Percentiles rank a stretch among this genome's conserved stretches.
These are phyloP conservation scores for Myotis pilosus DNA, from an alignment of 2,797 vertebrate species.

Conservation along the genomic window DNA sequence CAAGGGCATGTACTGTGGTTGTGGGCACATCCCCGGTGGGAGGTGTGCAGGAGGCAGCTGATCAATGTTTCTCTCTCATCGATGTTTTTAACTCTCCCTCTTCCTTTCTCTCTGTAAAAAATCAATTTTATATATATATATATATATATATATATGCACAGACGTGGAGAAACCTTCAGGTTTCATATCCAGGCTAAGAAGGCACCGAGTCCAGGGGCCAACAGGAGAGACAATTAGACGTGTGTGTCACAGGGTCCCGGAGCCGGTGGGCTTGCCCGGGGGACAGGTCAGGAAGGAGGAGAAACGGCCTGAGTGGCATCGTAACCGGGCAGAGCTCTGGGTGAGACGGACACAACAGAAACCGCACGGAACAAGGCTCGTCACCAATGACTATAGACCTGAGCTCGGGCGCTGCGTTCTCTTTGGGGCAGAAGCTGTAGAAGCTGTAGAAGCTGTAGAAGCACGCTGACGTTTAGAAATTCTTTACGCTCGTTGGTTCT, in stretches of 20 bases:
- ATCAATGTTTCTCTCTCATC: too few relatives aligned
- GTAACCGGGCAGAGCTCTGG: accelerated
- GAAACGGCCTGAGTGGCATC: accelerated
- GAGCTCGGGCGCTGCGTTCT: too few relatives aligned
- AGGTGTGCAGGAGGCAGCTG: too few relatives aligned
- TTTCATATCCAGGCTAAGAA: not conserved
- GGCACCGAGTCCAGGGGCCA: too few relatives aligned
- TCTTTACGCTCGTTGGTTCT: not conserved
- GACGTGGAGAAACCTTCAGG: not conserved
- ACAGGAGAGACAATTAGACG: not conserved
- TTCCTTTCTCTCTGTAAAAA: too few relatives aligned
- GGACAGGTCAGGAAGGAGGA: too few relatives aligned
- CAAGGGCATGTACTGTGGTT: too few relatives aligned
- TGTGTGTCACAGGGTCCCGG: not conserved
- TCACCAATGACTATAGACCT: not conserved
- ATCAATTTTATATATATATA: too few relatives aligned
- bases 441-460: not conserved
- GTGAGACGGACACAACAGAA: not conserved
- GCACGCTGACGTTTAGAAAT: not conserved
- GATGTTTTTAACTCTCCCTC: too few relatives aligned
- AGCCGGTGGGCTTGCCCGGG: accelerated
- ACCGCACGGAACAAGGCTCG: not conserved
- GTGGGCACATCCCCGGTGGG: too few relatives aligned
- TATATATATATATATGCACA: too few relatives aligned
- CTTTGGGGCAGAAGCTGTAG: not conserved